Evolutionary conservation across 1,140 invertebrate species (phyloP).

Genomic region (Glomeris maerens): DNA sequence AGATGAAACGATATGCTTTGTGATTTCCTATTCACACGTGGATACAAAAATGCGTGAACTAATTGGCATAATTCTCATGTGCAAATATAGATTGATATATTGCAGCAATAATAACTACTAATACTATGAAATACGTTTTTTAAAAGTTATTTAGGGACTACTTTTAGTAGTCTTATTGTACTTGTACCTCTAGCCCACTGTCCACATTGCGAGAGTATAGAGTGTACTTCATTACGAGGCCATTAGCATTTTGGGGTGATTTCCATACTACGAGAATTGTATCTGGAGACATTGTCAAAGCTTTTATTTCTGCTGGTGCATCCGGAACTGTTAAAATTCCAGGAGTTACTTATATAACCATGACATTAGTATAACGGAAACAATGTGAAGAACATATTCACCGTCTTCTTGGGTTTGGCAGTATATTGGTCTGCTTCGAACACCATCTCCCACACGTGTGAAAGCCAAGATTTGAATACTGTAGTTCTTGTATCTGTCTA

Average conservation of each 20-base stretch:
- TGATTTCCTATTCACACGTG: not conserved
- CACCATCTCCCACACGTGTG: slow-evolving; percentile 86
- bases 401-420: slow-evolving; percentile 92
- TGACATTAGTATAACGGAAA: no score
- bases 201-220: not conserved
- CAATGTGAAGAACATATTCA: no score
- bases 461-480: slow-evolving; percentile 90
- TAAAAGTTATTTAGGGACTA: no score
- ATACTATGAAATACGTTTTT: no score
- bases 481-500: slow-evolving; percentile 93
- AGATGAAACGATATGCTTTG: not conserved
- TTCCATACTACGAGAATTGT: slow-evolving; percentile 88
- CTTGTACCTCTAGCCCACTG: not conserved
- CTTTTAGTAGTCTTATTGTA: no score
- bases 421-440: slow-evolving; percentile 72
- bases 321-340: slow-evolving; percentile 69
- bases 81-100: no score
- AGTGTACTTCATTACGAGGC: slow-evolving; percentile 71
- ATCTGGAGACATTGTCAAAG: slow-evolving; percentile 74
- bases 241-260: slow-evolving; percentile 78
- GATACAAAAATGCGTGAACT: not conserved
- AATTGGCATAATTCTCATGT: not conserved
- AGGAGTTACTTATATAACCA: no score
- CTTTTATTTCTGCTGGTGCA: slow-evolving; percentile 79
- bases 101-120: no score